These are phyloP conservation scores for Podilymbus podiceps DNA, from an alignment of 2,113 vertebrate genomes.

Conservation along the genomic window DNA sequence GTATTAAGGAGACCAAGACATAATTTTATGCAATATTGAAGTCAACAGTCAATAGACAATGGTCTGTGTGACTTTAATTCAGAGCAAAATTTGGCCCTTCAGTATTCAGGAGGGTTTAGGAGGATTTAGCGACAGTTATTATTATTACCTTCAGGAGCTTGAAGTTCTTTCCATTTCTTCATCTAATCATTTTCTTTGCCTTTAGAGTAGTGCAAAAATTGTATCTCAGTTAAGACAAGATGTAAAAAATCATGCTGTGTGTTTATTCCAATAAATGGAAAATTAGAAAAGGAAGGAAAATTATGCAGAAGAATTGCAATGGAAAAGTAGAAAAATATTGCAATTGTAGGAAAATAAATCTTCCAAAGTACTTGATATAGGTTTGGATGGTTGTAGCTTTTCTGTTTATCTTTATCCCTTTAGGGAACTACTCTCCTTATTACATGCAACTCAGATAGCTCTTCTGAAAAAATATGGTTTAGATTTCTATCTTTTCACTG, in stretches of 20 bases:
- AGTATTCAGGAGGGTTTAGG: background rate
- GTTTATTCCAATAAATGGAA: background rate
- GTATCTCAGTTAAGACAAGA: background rate
- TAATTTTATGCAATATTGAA: background rate
- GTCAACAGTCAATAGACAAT: background rate
- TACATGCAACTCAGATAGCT: background rate
- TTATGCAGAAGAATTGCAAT: background rate
- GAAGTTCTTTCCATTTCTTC: background rate
- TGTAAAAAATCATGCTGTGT: background rate
- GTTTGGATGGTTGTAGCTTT: background rate
- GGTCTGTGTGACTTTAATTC: background rate
- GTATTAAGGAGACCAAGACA: background rate
- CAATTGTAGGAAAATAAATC: background rate
- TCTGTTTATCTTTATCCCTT: background rate
- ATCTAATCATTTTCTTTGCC: background rate
- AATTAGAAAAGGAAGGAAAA: background rate
- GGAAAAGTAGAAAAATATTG: background rate
- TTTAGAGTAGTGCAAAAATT: background rate
- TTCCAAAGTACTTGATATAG: background rate
- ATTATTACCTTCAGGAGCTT: background rate
- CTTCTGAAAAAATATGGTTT: background rate
- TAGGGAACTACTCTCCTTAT: background rate
- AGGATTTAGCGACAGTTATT: background rate
- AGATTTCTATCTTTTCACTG: background rate
- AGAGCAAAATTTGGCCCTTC: background rate